Percentiles rank a stretch among this genome's conserved stretches.
Conservation (phyloP, 2,888 invertebrate genomes). For the Patella caerulea region DNA sequence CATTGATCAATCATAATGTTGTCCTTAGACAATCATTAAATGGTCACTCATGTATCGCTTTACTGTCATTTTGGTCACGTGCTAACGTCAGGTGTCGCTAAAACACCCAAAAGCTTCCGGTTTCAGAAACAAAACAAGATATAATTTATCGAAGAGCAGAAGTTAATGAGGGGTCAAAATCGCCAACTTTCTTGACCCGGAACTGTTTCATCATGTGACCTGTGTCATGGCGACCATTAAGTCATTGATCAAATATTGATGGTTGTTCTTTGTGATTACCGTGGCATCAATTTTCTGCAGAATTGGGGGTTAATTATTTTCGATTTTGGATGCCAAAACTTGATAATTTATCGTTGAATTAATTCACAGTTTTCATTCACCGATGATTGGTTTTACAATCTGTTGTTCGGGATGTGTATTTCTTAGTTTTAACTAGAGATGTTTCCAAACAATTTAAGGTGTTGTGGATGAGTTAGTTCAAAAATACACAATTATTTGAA, state of each 20-base stretch:
- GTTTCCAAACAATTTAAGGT: too few relatives aligned
- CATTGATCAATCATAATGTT: background rate
- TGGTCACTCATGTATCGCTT: background rate
- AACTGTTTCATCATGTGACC: conserved; percentile 9
- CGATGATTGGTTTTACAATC: background rate
- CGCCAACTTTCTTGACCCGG: background rate
- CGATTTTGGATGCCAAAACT: background rate
- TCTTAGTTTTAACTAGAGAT: too few relatives aligned
- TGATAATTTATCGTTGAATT: background rate
- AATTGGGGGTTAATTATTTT: background rate
- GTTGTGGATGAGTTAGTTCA: too few relatives aligned
- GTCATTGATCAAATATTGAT: background rate
- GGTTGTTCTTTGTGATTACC: background rate
- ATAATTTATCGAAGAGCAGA: background rate
- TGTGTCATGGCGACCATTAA: conserved; percentile 8
- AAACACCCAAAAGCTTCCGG: background rate
- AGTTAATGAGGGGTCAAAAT: conserved; percentile 10
- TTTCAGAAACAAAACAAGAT: background rate
- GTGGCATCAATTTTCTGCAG: background rate
- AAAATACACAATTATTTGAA: too few relatives aligned
- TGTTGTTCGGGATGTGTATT: too few relatives aligned
- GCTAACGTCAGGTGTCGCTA: background rate
- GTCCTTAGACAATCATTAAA: background rate
- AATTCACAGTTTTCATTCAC: background rate
- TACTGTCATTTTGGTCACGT: conserved; percentile 2